phyloP scores from a whole-genome alignment of 2,797 vertebrate species.

The Thaleichthys pacificus region DNA sequence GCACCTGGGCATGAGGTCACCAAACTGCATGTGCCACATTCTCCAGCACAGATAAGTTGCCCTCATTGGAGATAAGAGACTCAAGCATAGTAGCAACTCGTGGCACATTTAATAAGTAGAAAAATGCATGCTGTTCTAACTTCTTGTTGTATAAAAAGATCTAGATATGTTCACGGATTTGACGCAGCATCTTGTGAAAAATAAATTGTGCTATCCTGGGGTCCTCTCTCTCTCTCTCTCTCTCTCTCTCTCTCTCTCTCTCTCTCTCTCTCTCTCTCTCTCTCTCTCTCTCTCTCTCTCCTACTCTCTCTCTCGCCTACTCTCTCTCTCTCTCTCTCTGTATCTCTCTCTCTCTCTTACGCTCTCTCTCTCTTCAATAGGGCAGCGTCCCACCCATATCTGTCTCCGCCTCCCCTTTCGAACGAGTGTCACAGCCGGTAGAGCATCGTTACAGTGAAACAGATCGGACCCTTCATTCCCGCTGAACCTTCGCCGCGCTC shows the following conservation, averaged over 20 bases:
- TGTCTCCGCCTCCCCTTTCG: conserved; percentile 35
- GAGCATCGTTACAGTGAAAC: conserved; percentile 51
- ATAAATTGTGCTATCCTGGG: not conserved
- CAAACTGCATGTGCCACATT: conserved; percentile 40
- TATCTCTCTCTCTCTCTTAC: conserved; percentile 11
- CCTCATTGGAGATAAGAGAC: too few relatives aligned
- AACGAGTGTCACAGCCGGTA: conserved; percentile 61
- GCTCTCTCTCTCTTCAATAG: not conserved
- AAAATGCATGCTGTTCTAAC: not conserved
- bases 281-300: conserved; percentile 27
- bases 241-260: conserved; percentile 23
- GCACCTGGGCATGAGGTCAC: conserved; percentile 54
- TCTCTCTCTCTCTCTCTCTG: conserved; percentile 22
- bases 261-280: not conserved
- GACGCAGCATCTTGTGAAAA: not conserved
- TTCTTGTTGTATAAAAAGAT: conserved; percentile 4
- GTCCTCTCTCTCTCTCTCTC: not conserved
- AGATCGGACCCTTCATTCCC: conserved; percentile 18
- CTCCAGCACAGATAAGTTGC: conserved; percentile 15
- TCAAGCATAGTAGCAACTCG: too few relatives aligned
- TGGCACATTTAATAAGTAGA: too few relatives aligned
- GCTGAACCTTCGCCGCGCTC: conserved; percentile 15
- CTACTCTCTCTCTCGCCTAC: not conserved
- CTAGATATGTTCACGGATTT: not conserved
- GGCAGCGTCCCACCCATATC: not conserved